Evolutionary conservation across 2,888 invertebrate genomes (phyloP).

Genomic region (Pyrrhosoma nymphula): DNA sequence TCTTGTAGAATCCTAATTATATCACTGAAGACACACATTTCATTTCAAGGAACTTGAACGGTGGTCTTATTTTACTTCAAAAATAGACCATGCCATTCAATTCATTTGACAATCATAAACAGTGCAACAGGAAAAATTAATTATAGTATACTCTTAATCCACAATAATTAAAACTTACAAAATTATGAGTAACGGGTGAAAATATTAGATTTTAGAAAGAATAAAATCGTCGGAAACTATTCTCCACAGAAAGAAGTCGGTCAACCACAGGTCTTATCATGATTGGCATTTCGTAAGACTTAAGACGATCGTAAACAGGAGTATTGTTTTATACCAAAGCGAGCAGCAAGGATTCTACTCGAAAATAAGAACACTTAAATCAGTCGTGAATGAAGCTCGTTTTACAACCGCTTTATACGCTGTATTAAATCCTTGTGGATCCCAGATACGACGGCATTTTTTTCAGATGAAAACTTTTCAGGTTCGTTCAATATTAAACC

Average conservation of each 20-base stretch:
- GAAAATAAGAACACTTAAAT: neutral
- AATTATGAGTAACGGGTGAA: too few species aligned
- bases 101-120: too few species aligned
- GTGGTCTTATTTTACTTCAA: too few species aligned
- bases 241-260: too few species aligned
- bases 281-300: neutral
- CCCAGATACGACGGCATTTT: neutral
- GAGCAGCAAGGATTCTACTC: neutral
- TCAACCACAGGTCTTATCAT: neutral
- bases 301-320: neutral
- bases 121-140: too few species aligned
- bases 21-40: neutral
- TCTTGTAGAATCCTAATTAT: neutral
- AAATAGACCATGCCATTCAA: too few species aligned
- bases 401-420: neutral
- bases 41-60: too few species aligned
- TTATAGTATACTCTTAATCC: too few species aligned
- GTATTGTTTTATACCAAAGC: neutral
- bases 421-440: neutral
- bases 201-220: too few species aligned
- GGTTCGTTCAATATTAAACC: slow-evolving; percentile 28
- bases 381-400: neutral
- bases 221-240: too few species aligned
- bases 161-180: too few species aligned
- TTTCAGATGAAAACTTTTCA: neutral